phyloP scores from a whole-genome alignment of 2,888 invertebrate genomes.

The Trimorus sp. region DNA sequence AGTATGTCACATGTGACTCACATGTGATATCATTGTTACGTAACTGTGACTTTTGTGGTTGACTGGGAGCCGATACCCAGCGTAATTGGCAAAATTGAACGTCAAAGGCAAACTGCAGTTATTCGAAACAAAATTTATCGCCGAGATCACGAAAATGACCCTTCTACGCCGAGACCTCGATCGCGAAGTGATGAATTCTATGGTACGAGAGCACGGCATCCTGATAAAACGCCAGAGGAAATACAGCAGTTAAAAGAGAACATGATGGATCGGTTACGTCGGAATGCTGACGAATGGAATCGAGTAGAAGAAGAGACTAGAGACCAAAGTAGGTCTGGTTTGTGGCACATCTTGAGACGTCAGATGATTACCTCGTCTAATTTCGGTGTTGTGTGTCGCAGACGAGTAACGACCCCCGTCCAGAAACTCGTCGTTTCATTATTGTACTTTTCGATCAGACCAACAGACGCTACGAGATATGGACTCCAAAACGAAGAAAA shows the following conservation, averaged over 20 bases:
- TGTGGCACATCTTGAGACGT: slow-evolving; percentile 36
- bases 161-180: neutral
- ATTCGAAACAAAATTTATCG: slow-evolving; percentile 2
- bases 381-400: slow-evolving; percentile 53
- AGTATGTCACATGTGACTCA: too few species aligned
- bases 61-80: neutral
- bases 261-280: slow-evolving; percentile 23
- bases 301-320: slow-evolving; percentile 40
- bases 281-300: slow-evolving; percentile 17
- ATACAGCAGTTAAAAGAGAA: slow-evolving; percentile 16
- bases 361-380: slow-evolving; percentile 53
- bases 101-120: neutral
- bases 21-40: too few species aligned
- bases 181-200: neutral
- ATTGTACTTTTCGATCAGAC: slow-evolving; percentile 28
- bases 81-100: slow-evolving; percentile 1
- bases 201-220: slow-evolving; percentile 10
- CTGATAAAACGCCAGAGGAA: slow-evolving; percentile 25
- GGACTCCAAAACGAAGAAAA: slow-evolving; percentile 60
- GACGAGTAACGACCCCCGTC: slow-evolving; percentile 34
- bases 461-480: slow-evolving; percentile 27
- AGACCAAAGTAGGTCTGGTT: slow-evolving; percentile 30
- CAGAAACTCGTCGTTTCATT: slow-evolving; percentile 32
- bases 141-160: neutral
- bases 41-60: too few species aligned